phyloP scores from a whole-genome alignment of 2,888 invertebrate genomes.

The Conchocele bisecta region DNA sequence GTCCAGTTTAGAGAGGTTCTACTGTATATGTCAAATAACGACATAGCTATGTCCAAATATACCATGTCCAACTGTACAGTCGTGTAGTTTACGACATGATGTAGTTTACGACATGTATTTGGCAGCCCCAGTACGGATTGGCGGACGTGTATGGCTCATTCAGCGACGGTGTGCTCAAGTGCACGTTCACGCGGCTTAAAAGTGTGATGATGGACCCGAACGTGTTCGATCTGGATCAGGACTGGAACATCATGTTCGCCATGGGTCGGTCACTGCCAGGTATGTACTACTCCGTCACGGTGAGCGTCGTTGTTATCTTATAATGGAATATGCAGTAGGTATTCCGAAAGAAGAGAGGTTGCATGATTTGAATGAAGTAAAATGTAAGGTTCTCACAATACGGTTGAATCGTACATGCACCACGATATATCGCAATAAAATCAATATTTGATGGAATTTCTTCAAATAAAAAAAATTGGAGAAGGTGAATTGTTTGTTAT shows the following conservation, averaged over 20 bases:
- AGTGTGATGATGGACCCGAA: conserved; percentile 11
- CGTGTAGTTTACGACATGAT: neutral
- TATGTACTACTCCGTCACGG: too few species aligned
- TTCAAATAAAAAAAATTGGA: too few species aligned
- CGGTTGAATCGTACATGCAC: neutral
- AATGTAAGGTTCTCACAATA: neutral
- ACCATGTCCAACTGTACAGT: neutral
- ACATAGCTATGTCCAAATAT: too few species aligned
- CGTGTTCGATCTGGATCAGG: conserved; percentile 55
- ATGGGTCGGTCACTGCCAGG: conserved; percentile 41
- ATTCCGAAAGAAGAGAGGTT: neutral
- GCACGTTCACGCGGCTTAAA: conserved; percentile 53
- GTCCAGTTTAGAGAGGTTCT: too few species aligned
- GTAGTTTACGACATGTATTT: too few species aligned
- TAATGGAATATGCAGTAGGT: neutral
- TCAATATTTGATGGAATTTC: too few species aligned
- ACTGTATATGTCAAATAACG: too few species aligned
- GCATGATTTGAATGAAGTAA: neutral
- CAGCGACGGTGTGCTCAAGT: conserved; percentile 51
- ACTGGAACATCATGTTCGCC: conserved; percentile 63
- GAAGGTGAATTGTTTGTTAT: too few species aligned
- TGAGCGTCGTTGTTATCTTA: too few species aligned
- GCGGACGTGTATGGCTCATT: conserved; percentile 40
- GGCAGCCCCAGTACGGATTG: conserved; percentile 50
- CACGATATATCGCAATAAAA: too few species aligned